Evolutionary conservation across 2,888 invertebrate species (phyloP).

Genomic region (Litoditis marina): DNA sequence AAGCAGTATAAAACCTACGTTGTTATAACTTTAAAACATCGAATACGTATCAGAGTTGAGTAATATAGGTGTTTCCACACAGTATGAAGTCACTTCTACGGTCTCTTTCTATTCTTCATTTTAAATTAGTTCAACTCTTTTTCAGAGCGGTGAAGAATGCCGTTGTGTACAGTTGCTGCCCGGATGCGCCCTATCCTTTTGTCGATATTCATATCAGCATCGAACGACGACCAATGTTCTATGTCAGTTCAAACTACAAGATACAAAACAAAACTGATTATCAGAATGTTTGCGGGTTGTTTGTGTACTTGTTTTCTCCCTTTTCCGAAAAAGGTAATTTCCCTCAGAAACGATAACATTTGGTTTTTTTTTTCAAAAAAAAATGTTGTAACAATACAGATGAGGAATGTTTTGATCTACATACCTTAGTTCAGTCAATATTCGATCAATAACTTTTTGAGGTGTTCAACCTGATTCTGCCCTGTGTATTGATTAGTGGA

Average conservation of each 20-base stretch:
- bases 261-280: no score
- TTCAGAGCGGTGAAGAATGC: conserved; percentile 68
- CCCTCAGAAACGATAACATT: no score
- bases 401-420: not conserved
- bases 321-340: no score
- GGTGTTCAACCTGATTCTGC: conserved; percentile 80
- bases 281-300: no score
- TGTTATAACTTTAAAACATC: no score
- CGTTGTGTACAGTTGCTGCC: conserved; percentile 77
- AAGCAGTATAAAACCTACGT: no score
- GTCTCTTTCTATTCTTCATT: not conserved
- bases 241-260: conserved; percentile 49
- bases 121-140: not conserved
- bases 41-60: no score
- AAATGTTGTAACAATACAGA: no score
- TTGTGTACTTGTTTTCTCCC: no score
- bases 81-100: conserved; percentile 1
- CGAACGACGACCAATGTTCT: conserved; percentile 73
- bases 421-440: not conserved
- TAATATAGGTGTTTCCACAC: no score
- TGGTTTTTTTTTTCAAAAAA: no score
- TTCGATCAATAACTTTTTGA: conserved; percentile 26
- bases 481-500: conserved; percentile 80
- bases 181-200: conserved; percentile 74
- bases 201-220: conserved; percentile 78